These are phyloP conservation scores for Drosophila pruinosa DNA, from an alignment of 1,140 invertebrate species.

Conservation along the genomic window DNA sequence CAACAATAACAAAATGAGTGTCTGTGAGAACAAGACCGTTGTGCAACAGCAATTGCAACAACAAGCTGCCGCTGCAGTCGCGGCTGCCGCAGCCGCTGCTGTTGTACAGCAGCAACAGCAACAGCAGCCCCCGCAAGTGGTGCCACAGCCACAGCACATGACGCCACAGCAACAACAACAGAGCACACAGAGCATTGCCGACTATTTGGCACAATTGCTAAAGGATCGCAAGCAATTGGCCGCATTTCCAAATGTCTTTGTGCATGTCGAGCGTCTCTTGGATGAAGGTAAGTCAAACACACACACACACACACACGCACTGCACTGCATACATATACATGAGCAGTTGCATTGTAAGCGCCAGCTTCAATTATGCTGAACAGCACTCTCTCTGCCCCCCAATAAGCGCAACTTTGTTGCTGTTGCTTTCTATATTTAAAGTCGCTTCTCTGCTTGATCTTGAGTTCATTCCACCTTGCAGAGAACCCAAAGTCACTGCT, in stretches of 20 bases:
- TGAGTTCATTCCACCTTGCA: slow-evolving; percentile 80
- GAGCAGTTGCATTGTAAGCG: slow-evolving; percentile 7
- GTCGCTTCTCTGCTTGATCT: slow-evolving; percentile 40
- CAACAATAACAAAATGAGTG: slow-evolving; percentile 84
- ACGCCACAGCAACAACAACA: slow-evolving; percentile 85
- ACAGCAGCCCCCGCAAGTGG: slow-evolving; percentile 62
- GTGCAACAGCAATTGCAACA: slow-evolving; percentile 76
- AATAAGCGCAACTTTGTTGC: slow-evolving; percentile 42
- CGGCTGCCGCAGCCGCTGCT: slow-evolving; percentile 54
- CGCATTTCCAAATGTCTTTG: slow-evolving; percentile 99
- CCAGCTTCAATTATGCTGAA: slow-evolving; percentile 14
- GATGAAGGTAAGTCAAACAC: slow-evolving; percentile 93
- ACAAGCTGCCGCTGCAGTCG: slow-evolving; percentile 58
- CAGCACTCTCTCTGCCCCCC: slow-evolving; percentile 1
- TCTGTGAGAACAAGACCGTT: slow-evolving; percentile 86
- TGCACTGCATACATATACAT: not conserved
- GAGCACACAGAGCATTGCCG: slow-evolving; percentile 97
- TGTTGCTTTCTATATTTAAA: slow-evolving; percentile 38
- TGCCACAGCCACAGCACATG: slow-evolving; percentile 83
- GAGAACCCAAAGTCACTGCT: slow-evolving; percentile 54
- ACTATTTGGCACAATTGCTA: slow-evolving; percentile 99
- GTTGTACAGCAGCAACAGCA: slow-evolving; percentile 48
- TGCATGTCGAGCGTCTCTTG: slow-evolving; percentile 98
- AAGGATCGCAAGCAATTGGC: slow-evolving; percentile 99
- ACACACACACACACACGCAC: not conserved